These are phyloP conservation scores for Cherax quadricarinatus DNA, from an alignment of 1,140 invertebrate species.

Conservation along the genomic window DNA sequence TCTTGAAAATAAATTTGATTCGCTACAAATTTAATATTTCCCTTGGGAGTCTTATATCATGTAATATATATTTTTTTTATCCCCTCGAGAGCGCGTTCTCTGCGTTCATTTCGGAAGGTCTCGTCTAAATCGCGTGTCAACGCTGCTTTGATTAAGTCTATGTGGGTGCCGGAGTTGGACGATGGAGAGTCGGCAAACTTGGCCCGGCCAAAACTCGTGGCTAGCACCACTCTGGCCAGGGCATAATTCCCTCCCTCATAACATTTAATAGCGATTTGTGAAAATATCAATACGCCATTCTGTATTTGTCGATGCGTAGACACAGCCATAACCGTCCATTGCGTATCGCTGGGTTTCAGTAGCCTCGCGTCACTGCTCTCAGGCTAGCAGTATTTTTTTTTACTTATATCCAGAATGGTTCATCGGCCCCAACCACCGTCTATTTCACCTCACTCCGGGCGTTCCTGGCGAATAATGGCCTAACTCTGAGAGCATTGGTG, in stretches of 20 bases:
- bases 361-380: neutral
- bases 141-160: neutral
- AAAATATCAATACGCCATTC: slow-evolving; percentile 51
- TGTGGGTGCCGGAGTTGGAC: slow-evolving; percentile 3
- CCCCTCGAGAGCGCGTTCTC: neutral
- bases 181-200: slow-evolving; percentile 37
- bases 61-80: no score
- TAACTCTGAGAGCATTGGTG: neutral
- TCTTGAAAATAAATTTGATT: no score
- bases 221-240: slow-evolving; percentile 12
- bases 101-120: neutral
- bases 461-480: slow-evolving; percentile 17
- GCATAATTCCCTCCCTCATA: slow-evolving; percentile 43
- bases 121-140: neutral
- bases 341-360: slow-evolving; percentile 12
- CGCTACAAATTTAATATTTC: no score
- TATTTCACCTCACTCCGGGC: slow-evolving; percentile 24
- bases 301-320: slow-evolving; percentile 42
- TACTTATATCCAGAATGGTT: slow-evolving; percentile 21
- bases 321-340: slow-evolving; percentile 37
- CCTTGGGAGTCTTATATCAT: no score
- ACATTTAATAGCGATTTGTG: slow-evolving; percentile 49
- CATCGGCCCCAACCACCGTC: neutral
- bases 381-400: no score
- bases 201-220: slow-evolving; percentile 24